Conservation (phyloP, 2,888 invertebrate genomes). For the Cremastinae sp. region DNA sequence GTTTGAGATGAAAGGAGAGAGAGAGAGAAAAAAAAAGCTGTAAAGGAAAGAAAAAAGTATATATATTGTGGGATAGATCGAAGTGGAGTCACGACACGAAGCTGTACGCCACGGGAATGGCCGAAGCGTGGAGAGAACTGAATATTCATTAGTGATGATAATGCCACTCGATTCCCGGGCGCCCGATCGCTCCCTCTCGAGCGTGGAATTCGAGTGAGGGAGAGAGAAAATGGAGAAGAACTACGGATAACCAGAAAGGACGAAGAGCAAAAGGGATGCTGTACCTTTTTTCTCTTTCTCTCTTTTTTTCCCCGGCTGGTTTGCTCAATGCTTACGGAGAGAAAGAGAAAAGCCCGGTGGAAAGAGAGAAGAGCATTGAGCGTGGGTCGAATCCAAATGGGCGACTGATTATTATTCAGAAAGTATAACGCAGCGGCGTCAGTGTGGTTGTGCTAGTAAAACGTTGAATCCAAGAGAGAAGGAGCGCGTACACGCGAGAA, state of each 20-base stretch:
- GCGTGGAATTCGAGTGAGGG: conserved; percentile 30
- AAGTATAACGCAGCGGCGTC: conserved; percentile 70
- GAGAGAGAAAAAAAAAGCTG: not conserved
- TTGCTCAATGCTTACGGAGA: conserved; percentile 47
- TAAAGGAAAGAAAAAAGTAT: conserved; percentile 15
- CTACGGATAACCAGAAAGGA: conserved; percentile 27
- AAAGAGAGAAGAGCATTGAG: conserved; percentile 56
- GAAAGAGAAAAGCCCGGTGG: conserved; percentile 56
- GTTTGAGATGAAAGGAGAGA: not conserved
- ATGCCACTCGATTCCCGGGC: conserved; percentile 69
- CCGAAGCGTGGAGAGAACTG: conserved; percentile 71
- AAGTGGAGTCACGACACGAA: conserved; percentile 69
- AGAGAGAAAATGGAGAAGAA: conserved; percentile 6
- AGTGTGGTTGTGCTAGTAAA: conserved; percentile 21
- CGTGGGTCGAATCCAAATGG: conserved; percentile 68
- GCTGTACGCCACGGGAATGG: conserved; percentile 66
- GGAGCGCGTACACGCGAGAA: conserved; percentile 8
- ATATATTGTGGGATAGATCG: conserved; percentile 35
- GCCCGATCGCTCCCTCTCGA: conserved; percentile 51
- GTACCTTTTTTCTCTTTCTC: conserved; percentile 17
- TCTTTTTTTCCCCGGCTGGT: conserved; percentile 19
- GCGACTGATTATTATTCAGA: conserved; percentile 73
- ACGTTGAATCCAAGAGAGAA: conserved; percentile 60
- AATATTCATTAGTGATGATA: conserved; percentile 77
- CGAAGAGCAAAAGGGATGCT: conserved; percentile 11